Base-by-base conservation (phyloP, 2,797 vertebrate genomes). In the Anisognathus igniventris region DNA sequence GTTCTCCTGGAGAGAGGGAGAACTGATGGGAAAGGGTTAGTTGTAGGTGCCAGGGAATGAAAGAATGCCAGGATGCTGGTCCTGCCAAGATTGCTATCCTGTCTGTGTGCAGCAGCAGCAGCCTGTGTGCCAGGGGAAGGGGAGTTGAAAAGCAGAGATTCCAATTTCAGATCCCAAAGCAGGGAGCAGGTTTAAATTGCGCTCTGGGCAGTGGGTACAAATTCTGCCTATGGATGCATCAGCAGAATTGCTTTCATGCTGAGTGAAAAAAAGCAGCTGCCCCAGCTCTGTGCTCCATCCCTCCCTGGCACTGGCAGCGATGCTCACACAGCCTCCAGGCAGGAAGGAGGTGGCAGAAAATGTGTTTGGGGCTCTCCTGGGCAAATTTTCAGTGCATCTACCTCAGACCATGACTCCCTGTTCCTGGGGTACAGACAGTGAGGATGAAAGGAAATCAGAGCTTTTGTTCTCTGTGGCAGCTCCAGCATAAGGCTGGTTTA, bases 281-380 rank as follows among this genome's bases (percentile, higher is more conserved):
- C 42, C 42, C 40, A 37, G 23, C 21, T 71, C 27, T 71, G 35
- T 48, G 30, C 35, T 88, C 17, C 14, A 7, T 93, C 18, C 5
- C 6, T 88, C 22, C 23, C n/a, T 31, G 23, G 30, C 6, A 2
- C 30, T 19, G 22, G 24, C 44, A 78, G 13, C 0, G 0, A 47
- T 50, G 45, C 48, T 67, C 9, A 10, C 5, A 5, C 31, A 78
- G 45, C 50, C 58, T 50, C 16, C 3, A 3, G 28, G 20, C 2
- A 3, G 56, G 35, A 28, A 72, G 35, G 28, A 66, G 15, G 19
- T 56, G 33, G 25, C 71, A 81, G 19, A 70, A 70, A 70, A 73
- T 3, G 2, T 37, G 17, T 40, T 50, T 64, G 47, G 28, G 31
- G 31, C 47, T 90, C 40, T 71, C 8, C 39, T 75, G 70, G 42